These are phyloP conservation scores for Heliconius eleuchia DNA, from an alignment of 1,140 invertebrate species.

Conservation along the genomic window DNA sequence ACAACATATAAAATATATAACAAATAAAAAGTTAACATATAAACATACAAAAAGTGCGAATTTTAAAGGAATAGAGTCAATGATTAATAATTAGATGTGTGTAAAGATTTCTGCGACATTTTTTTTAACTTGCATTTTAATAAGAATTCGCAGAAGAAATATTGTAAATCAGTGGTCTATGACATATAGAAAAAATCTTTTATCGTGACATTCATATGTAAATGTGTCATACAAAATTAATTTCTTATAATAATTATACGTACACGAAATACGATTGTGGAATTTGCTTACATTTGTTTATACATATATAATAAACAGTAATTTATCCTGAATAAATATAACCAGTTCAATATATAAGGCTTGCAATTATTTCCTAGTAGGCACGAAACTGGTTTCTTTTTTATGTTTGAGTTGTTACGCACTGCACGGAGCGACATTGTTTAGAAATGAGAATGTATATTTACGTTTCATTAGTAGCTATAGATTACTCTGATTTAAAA, in stretches of 20 bases:
- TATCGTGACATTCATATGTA: neutral
- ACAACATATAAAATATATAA: too few species aligned
- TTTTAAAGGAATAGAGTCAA: too few species aligned
- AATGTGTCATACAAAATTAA: neutral
- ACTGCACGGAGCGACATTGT: neutral
- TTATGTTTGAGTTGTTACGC: neutral
- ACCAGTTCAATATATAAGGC: slow-evolving; percentile 24
- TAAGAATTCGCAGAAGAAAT: neutral
- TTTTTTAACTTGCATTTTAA: neutral
- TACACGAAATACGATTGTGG: neutral
- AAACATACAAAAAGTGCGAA: neutral
- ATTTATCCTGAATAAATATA: slow-evolving; percentile 19
- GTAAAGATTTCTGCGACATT: neutral
- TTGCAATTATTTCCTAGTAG: slow-evolving; percentile 21
- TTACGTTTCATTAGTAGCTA: neutral
- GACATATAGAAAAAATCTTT: neutral
- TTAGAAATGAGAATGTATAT: neutral
- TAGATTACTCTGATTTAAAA: neutral
- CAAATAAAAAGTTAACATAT: too few species aligned
- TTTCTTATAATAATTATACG: neutral
- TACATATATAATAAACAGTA: slow-evolving; percentile 10
- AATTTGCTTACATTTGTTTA: neutral
- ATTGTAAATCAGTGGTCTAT: neutral
- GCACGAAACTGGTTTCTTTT: slow-evolving; percentile 24
- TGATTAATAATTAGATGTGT: too few species aligned